Base-by-base conservation (phyloP, 2,888 invertebrate species). In the Ctenicera cuprea region DNA sequence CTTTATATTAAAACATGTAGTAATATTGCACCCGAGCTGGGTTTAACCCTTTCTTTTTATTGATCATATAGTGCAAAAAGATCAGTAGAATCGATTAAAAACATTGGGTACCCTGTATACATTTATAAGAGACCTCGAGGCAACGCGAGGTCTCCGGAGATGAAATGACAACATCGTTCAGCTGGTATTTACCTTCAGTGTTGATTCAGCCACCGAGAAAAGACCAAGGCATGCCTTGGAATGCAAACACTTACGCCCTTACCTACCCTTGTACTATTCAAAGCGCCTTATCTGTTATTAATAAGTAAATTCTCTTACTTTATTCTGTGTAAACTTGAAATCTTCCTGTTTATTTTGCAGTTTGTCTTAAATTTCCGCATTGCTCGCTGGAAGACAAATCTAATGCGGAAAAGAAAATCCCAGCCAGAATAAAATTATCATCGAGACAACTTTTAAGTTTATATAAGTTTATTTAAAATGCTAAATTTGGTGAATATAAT, bases 141-240 rank as follows among this genome's bases (percentile, higher is more conserved):
- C 30, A 62, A 61, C 66, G 20, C 54, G 30, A 65, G 65, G 54
- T 59, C 67, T 63, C 68, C 20, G 43, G 68, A 78, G 74, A 78
- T 76, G 76, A 78, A 78, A 78, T 76, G 80, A 81, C 81, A 81
- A 81, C 81, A 80, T 80, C 78, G 78, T 79, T 79, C 72, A 76
- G 66, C 76, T 64, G 52, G 71, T 80, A 81, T 81, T 81, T 81
- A 80, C 80, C 74, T 78, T 77, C 69, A 52, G 52, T 80, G 80
- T 81, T 81, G 78, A 80, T 79, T 78, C 79, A 80, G 80, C 78
- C 79, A 77, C 78, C 80, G 76, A 78, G 80, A 80, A 77, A 79
- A 79, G 78, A 77, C 76, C 78, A 77, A 78, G 71, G 71, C 73
- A 70, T 71, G 70, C 71, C 64, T 62, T 52, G 70, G 73, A 79